Evolutionary conservation across 2,113 vertebrate species (phyloP).

Genomic region (Oncorhynchus tshawytscha): DNA sequence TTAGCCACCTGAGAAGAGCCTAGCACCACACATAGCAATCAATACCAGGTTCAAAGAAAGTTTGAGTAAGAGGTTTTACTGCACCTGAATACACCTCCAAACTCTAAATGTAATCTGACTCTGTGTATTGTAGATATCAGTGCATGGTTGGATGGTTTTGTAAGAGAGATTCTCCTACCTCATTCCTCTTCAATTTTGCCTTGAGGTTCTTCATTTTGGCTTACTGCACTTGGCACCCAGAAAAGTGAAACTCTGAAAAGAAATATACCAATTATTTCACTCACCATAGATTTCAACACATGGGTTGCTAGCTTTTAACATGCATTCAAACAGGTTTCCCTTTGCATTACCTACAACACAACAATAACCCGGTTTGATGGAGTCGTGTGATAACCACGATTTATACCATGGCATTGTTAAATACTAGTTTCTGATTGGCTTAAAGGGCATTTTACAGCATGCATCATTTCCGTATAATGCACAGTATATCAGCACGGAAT

Average conservation of each 20-base stretch:
- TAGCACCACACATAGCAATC: slow-evolving; percentile 5
- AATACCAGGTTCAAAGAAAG: slow-evolving; percentile 19
- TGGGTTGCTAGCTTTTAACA: not conserved
- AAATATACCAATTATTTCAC: not conserved
- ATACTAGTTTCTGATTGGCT: no score
- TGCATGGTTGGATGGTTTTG: not conserved
- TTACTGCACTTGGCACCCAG: slow-evolving; percentile 1
- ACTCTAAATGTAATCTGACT: not conserved
- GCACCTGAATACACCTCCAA: not conserved
- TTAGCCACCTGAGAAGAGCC: not conserved
- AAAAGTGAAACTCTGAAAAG: not conserved
- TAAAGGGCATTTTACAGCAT: not conserved
- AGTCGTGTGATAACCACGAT: not conserved
- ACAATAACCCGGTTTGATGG: not conserved
- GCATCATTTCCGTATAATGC: not conserved
- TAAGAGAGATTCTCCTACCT: slow-evolving; percentile 71
- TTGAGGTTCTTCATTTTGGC: slow-evolving; percentile 86
- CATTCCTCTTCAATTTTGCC: slow-evolving; percentile 88
- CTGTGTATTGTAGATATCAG: not conserved
- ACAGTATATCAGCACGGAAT: not conserved
- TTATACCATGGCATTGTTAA: no score
- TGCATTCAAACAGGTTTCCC: not conserved
- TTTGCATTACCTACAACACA: not conserved
- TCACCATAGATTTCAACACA: not conserved
- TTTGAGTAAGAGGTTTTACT: not conserved